A percentile compares a stretch with the other conserved stretches of the same genome.
These are phyloP conservation scores for Heteractis magnifica DNA, from an alignment of 92 coral and sea anemone genomes.

Conservation along the genomic window DNA sequence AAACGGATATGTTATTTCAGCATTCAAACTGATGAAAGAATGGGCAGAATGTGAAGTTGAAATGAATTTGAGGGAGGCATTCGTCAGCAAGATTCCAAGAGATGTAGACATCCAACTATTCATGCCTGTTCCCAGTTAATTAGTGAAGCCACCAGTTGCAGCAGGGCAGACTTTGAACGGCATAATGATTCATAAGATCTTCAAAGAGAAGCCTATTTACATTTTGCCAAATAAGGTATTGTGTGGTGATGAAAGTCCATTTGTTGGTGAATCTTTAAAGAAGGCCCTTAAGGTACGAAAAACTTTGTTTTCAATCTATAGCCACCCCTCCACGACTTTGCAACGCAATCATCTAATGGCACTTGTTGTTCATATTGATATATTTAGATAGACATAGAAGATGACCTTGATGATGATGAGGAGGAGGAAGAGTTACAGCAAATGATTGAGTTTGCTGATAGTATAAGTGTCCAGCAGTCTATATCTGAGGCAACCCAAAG, in stretches of 20 bases:
- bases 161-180: constrained; percentile 46
- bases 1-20: constrained; percentile 47
- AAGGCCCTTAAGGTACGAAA: neutral
- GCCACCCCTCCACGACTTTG: neutral
- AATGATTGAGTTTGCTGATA: neutral
- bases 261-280: neutral
- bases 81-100: constrained; percentile 25
- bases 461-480: neutral
- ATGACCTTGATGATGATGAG: neutral
- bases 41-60: constrained; percentile 55
- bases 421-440: neutral
- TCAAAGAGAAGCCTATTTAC: constrained; percentile 37
- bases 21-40: constrained; percentile 47
- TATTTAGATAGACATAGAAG: neutral
- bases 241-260: constrained; percentile 23
- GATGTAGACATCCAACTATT: constrained; percentile 29
- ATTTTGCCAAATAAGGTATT: constrained; percentile 28
- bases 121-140: constrained; percentile 37
- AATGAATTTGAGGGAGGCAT: constrained; percentile 28
- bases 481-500: neutral
- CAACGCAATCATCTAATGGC: neutral
- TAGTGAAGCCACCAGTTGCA: constrained; percentile 46
- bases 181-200: constrained; percentile 36
- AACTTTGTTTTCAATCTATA: neutral
- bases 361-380: neutral